phyloP scores from a whole-genome alignment of 92 coral and sea anemone genomes.

The Porites evermanni region DNA sequence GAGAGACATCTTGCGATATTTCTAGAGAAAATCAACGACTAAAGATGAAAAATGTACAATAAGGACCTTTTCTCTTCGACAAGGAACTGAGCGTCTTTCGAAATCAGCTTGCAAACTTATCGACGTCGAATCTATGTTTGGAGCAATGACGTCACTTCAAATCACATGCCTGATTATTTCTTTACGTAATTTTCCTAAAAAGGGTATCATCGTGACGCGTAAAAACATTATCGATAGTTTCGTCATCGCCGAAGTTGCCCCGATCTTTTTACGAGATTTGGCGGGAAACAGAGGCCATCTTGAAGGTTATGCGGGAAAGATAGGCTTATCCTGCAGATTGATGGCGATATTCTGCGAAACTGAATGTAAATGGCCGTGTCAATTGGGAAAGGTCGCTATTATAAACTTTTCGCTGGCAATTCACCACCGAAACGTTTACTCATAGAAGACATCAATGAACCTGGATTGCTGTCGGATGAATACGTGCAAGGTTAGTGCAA shows the following conservation, averaged over 20 bases:
- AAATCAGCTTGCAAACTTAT: neutral
- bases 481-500: constrained; percentile 45
- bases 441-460: constrained; percentile 29
- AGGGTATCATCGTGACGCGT: constrained; percentile 1
- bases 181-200: neutral
- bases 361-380: constrained; percentile 25
- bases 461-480: constrained; percentile 34
- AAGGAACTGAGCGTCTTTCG: constrained; percentile 15
- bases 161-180: constrained; percentile 35
- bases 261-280: constrained; percentile 17
- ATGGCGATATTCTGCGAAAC: too few species aligned
- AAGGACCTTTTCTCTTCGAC: neutral
- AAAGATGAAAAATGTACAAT: neutral
- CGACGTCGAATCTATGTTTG: constrained; percentile 31
- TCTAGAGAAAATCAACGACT: constrained; percentile 1
- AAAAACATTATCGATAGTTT: neutral
- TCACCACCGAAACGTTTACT: constrained; percentile 24
- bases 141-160: constrained; percentile 16
- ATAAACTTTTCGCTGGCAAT: constrained; percentile 21
- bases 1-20: constrained; percentile 84
- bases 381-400: constrained; percentile 34
- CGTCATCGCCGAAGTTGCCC: constrained; percentile 44
- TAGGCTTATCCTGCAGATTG: neutral
- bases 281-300: constrained; percentile 45
- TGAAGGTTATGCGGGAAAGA: neutral